Conservation (phyloP, 2,888 invertebrate species). For the Ophraella communa region DNA sequence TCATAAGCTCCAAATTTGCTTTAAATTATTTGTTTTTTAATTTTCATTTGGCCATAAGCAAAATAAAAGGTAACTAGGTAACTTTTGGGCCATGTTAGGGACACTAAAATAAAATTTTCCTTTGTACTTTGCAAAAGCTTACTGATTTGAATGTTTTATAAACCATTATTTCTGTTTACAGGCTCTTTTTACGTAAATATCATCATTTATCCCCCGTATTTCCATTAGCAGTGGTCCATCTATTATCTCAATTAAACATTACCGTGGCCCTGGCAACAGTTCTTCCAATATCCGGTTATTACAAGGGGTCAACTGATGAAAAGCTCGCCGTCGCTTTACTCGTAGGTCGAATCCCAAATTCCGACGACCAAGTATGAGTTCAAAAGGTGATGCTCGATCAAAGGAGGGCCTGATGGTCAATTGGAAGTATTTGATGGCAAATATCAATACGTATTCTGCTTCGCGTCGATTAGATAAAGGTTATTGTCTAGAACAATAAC, state of each 20-base stretch:
- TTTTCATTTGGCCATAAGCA: too few species aligned
- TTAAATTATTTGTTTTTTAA: too few species aligned
- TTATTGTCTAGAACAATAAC: neutral
- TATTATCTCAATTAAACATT: slow-evolving; percentile 12
- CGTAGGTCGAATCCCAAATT: neutral
- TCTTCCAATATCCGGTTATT: slow-evolving; percentile 12
- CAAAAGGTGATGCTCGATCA: slow-evolving; percentile 12
- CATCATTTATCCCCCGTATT: neutral
- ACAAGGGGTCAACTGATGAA: slow-evolving; percentile 6
- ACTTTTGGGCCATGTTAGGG: too few species aligned
- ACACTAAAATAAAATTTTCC: too few species aligned
- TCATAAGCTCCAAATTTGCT: too few species aligned
- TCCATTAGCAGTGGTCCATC: neutral
- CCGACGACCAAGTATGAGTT: neutral
- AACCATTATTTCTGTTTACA: too few species aligned
- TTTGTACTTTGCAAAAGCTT: too few species aligned
- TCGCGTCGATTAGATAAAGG: neutral
- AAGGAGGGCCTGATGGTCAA: slow-evolving; percentile 1
- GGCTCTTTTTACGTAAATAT: too few species aligned
- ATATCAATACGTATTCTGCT: neutral
- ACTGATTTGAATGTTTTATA: too few species aligned
- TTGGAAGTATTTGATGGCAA: slow-evolving; percentile 5
- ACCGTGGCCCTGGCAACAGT: slow-evolving; percentile 10
- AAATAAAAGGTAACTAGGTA: too few species aligned
- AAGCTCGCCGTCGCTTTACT: neutral